A percentile compares a stretch with the other conserved stretches of the same genome.
phyloP scores from a whole-genome alignment of 1,140 invertebrate species.

The Archegozetes longisetosus region DNA sequence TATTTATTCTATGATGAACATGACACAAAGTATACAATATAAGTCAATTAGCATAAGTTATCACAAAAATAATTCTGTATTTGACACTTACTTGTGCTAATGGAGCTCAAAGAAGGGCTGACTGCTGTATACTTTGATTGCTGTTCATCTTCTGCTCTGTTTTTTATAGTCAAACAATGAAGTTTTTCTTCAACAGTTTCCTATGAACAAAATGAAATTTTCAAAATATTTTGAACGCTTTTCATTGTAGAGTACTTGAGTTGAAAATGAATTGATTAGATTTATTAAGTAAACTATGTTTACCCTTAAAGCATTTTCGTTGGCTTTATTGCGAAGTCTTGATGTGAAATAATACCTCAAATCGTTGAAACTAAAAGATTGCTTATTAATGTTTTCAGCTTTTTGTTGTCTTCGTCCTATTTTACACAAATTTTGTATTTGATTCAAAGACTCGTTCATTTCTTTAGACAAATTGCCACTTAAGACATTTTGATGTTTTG shows the following conservation, averaged over 20 bases:
- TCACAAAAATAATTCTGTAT: neutral
- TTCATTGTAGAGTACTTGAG: too few species aligned
- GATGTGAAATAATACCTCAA: neutral
- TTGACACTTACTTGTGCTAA: neutral
- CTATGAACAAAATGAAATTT: too few species aligned
- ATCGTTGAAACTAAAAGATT: neutral
- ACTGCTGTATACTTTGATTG: neutral
- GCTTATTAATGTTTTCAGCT: neutral
- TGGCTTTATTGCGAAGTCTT: neutral
- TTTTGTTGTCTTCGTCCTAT: neutral
- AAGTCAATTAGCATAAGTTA: neutral
- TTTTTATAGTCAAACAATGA: too few species aligned
- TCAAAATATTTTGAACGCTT: too few species aligned
- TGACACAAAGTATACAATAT: neutral
- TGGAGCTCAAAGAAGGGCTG: neutral
- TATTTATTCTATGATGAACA: neutral
- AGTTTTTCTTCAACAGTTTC: too few species aligned
- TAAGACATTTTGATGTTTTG: constrained; percentile 1
- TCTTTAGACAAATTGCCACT: constrained; percentile 6
- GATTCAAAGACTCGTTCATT: constrained; percentile 1
- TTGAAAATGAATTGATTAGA: neutral
- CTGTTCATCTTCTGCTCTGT: neutral
- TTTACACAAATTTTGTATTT: constrained; percentile 6
- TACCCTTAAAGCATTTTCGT: neutral
- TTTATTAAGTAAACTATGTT: neutral